phyloP scores from a whole-genome alignment of 1,140 invertebrate genomes.

The Helicorthomorpha holstii region DNA sequence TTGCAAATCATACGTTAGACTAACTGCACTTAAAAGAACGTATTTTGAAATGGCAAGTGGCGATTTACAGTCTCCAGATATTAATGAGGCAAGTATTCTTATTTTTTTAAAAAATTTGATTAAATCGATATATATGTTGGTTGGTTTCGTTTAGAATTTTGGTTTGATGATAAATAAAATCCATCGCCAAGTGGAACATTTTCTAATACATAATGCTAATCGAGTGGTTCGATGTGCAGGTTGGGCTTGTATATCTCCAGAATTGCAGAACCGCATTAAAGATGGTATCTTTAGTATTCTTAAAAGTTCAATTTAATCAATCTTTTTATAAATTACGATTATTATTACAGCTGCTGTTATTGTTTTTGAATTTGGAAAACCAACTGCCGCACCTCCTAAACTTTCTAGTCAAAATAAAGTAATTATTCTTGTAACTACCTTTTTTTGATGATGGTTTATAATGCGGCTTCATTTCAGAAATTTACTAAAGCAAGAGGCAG shows the following conservation, averaged over 20 bases:
- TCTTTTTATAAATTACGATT: background rate
- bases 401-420: conserved; percentile 6
- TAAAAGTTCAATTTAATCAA: too few species aligned
- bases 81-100: background rate
- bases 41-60: too few species aligned
- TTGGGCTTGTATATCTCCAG: conserved; percentile 2
- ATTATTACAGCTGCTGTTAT: conserved; percentile 7
- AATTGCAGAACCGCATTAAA: conserved; percentile 6
- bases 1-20: conserved; percentile 40
- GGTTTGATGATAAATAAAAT: conserved; percentile 1
- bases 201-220: conserved; percentile 8
- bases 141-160: conserved; percentile 6
- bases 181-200: conserved; percentile 6
- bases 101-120: too few species aligned
- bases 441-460: too few species aligned
- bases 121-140: too few species aligned
- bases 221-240: conserved; percentile 4
- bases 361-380: conserved; percentile 10
- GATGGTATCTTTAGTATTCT: too few species aligned
- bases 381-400: conserved; percentile 6
- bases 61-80: background rate
- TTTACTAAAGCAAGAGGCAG: too few species aligned
- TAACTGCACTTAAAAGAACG: background rate
- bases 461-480: too few species aligned
- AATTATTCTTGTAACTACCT: background rate